These are phyloP conservation scores for Lepus oiostolus DNA, from an alignment of 2,797 vertebrate species.

Conservation along the genomic window DNA sequence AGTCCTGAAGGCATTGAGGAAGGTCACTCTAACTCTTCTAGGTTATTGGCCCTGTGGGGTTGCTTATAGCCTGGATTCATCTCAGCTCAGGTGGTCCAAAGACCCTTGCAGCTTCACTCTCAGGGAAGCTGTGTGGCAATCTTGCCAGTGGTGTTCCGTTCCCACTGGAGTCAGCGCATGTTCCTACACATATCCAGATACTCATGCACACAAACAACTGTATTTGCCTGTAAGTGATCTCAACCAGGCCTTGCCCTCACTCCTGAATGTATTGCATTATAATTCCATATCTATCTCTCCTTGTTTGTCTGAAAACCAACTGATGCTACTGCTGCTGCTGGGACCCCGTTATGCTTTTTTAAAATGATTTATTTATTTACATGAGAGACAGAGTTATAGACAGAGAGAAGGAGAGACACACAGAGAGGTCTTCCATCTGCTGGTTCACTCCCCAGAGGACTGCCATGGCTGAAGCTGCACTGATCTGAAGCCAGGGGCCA, in stretches of 20 bases:
- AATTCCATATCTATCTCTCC: background rate
- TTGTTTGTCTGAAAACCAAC: background rate
- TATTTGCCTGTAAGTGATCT: background rate
- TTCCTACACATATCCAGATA: background rate
- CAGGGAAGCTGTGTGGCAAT: background rate
- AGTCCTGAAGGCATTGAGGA: background rate
- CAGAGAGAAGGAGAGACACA: too few relatives aligned
- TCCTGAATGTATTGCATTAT: slow-evolving; percentile 40
- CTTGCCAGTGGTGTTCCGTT: background rate
- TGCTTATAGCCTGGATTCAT: background rate
- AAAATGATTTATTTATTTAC: too few relatives aligned
- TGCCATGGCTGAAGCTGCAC: too few relatives aligned
- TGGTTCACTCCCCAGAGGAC: too few relatives aligned
- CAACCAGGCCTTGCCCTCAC: background rate
- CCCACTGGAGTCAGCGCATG: background rate
- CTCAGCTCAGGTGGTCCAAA: background rate
- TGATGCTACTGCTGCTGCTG: background rate
- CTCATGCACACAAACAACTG: too few relatives aligned
- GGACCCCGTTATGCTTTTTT: background rate
- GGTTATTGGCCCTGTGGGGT: background rate
- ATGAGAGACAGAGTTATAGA: too few relatives aligned
- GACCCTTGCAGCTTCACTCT: background rate
- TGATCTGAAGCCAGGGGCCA: too few relatives aligned
- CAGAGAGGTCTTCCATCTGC: too few relatives aligned
- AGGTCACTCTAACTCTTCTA: background rate